Percentiles rank a stretch among this genome's conserved stretches.
phyloP scores from a whole-genome alignment of 2,113 vertebrate species.

The Theristicus caerulescens region DNA sequence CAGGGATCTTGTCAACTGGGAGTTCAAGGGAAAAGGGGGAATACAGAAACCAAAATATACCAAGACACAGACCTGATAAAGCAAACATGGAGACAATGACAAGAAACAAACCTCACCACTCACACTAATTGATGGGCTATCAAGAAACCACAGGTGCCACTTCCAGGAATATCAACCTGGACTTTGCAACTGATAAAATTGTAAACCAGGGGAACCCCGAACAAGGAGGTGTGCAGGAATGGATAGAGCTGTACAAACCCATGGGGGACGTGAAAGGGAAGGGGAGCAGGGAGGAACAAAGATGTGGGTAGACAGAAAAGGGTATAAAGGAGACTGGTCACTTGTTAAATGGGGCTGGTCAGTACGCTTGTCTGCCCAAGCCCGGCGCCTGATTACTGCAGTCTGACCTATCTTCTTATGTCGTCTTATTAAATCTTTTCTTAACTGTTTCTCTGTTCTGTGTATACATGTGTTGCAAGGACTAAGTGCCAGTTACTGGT shows the following conservation, averaged over 20 bases:
- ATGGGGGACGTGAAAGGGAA: accelerated
- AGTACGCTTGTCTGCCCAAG: neutral
- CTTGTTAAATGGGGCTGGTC: neutral
- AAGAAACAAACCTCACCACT: neutral
- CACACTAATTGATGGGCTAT: neutral
- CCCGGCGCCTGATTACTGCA: neutral
- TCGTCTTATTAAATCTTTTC: neutral
- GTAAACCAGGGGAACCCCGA: neutral
- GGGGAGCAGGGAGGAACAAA: neutral
- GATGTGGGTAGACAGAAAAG: neutral
- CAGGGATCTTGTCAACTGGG: neutral
- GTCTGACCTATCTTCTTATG: neutral
- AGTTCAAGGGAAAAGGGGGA: neutral
- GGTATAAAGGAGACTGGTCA: neutral
- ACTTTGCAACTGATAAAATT: neutral
- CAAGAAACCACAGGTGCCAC: neutral
- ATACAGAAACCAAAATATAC: neutral
- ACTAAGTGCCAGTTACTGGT: neutral
- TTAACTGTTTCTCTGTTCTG: accelerated
- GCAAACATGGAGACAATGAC: neutral
- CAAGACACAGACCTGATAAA: neutral
- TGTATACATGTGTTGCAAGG: neutral
- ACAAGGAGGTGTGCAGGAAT: neutral
- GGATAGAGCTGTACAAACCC: neutral
- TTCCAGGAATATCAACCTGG: neutral